A percentile compares a stretch with the other conserved stretches of the same genome.
phyloP scores from a whole-genome alignment of 2,888 invertebrate genomes.

The Diarsia dahlii region DNA sequence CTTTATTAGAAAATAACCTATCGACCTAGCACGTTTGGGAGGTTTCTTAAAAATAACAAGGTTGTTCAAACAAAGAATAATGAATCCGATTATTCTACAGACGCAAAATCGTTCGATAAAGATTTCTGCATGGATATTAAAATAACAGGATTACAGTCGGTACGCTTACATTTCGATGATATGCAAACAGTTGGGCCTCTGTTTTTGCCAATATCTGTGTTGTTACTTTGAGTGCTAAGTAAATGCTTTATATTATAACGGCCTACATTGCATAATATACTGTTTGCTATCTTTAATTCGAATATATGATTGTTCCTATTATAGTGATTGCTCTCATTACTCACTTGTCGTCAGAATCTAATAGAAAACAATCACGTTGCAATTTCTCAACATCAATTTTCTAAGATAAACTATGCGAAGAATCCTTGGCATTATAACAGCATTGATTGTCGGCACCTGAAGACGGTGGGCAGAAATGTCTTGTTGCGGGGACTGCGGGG shows the following conservation, averaged over 20 bases:
- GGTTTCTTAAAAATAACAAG: constrained; percentile 51
- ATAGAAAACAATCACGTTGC: constrained; percentile 20
- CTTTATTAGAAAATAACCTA: constrained; percentile 74
- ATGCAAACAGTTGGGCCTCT: constrained; percentile 26
- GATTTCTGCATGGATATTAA: constrained; percentile 30
- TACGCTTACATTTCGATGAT: constrained; percentile 9
- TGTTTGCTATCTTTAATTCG: neutral
- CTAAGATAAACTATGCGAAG: constrained; percentile 19
- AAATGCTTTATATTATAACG: constrained; percentile 18
- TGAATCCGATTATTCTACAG: constrained; percentile 38
- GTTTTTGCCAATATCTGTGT: constrained; percentile 24
- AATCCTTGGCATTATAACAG: constrained; percentile 40
- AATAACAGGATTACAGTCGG: constrained; percentile 30
- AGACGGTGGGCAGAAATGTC: constrained; percentile 40
- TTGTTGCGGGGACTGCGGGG: constrained; percentile 33
- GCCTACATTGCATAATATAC: neutral
- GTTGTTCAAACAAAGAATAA: constrained; percentile 47
- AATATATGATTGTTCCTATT: neutral
- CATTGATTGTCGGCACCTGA: constrained; percentile 23
- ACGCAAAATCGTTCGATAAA: constrained; percentile 19
- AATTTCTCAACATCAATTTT: constrained; percentile 28
- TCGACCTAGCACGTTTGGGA: constrained; percentile 49
- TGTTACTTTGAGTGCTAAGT: constrained; percentile 11
- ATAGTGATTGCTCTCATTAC: neutral
- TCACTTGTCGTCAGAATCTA: constrained; percentile 2